A percentile compares a stretch with the other conserved stretches of the same genome.
Evolutionary conservation across 2,797 vertebrate genomes (phyloP).

Genomic region (Loris lydekkerianus): DNA sequence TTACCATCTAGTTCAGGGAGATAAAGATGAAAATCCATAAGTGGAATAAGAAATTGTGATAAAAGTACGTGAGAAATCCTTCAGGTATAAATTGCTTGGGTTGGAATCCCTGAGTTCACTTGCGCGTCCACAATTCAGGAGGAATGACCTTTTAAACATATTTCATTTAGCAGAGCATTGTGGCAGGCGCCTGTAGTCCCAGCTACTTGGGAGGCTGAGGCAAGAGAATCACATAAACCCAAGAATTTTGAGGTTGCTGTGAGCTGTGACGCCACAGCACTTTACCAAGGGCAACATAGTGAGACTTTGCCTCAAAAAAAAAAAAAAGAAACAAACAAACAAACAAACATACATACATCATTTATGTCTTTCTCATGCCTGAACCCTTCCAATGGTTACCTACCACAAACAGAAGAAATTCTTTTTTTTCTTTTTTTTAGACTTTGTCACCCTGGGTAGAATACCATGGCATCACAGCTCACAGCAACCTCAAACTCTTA

Average conservation of each 20-base stretch:
- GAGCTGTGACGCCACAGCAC: too few species aligned
- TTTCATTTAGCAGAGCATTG: neutral
- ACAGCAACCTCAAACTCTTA: too few species aligned
- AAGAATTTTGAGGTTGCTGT: too few species aligned
- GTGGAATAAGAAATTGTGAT: neutral
- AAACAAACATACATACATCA: neutral
- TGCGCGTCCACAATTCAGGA: neutral
- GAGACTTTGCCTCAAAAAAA: too few species aligned
- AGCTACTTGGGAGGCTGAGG: too few species aligned
- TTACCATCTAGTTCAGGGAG: neutral
- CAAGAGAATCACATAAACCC: too few species aligned
- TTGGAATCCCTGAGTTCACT: neutral
- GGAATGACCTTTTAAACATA: neutral
- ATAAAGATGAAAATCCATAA: neutral
- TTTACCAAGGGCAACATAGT: too few species aligned
- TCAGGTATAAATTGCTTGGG: neutral
- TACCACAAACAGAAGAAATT: constrained; percentile 5
- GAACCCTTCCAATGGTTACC: neutral
- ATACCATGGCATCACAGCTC: too few species aligned
- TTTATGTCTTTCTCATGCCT: neutral
- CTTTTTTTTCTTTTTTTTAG: neutral
- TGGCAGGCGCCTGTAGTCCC: too few species aligned
- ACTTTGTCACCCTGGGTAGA: too few species aligned
- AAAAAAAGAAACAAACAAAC: too few species aligned
- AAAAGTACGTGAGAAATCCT: neutral